These are phyloP conservation scores for Zaprionus africanus DNA, from an alignment of 1,140 invertebrate genomes.

Conservation along the genomic window DNA sequence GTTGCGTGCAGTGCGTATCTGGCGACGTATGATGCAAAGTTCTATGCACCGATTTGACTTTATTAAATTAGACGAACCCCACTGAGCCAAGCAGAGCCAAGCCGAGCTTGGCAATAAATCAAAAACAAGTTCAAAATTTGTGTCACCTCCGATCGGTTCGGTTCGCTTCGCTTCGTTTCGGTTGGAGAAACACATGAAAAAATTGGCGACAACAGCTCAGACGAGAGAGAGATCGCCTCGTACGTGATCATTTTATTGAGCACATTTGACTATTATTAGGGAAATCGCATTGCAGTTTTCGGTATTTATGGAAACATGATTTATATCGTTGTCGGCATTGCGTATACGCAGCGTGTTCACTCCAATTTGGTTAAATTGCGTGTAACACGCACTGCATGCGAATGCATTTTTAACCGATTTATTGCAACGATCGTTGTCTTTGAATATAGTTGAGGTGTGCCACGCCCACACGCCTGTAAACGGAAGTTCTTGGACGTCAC, in stretches of 20 bases:
- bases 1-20: conserved; percentile 10
- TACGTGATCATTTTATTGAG: conserved; percentile 81
- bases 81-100: conserved; percentile 9
- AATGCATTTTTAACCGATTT: conserved; percentile 6
- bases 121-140: conserved; percentile 65
- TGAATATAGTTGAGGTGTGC: not conserved
- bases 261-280: conserved; percentile 84
- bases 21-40: conserved; percentile 47
- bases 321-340: conserved; percentile 55
- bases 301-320: conserved; percentile 77
- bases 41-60: conserved; percentile 68
- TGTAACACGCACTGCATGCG: conserved; percentile 50
- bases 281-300: conserved; percentile 68
- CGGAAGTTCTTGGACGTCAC: conserved; percentile 61
- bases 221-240: conserved; percentile 52
- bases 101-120: conserved; percentile 57
- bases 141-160: conserved; percentile 47
- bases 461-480: conserved; percentile 40
- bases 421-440: not conserved
- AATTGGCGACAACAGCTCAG: conserved; percentile 67
- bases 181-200: conserved; percentile 38
- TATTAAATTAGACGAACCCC: conserved; percentile 66
- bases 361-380: conserved; percentile 75
- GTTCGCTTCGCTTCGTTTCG: not conserved
- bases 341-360: conserved; percentile 70